A percentile compares a stretch with the other conserved stretches of the same genome.
These are phyloP conservation scores for Monodelphis domestica DNA, from an alignment of 2,797 vertebrate species.

Conservation along the genomic window DNA sequence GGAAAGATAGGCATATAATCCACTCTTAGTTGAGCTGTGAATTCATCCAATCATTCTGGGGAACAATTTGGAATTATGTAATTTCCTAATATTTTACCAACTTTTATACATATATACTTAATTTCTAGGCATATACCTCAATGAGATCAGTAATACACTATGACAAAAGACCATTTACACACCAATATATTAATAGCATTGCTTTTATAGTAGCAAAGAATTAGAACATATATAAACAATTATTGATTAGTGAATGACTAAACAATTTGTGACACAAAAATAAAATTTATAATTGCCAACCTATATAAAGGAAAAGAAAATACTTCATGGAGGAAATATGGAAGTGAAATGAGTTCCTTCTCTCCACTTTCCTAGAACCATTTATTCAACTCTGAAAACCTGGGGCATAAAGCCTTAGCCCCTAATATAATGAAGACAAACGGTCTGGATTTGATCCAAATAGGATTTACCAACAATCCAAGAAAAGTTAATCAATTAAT, in stretches of 20 bases:
- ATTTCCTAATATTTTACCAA: background rate
- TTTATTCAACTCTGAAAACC: background rate
- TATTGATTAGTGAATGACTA: background rate
- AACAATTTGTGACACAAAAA: background rate
- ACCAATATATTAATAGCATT: background rate
- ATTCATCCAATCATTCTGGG: background rate
- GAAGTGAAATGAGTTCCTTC: background rate
- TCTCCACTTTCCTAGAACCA: background rate
- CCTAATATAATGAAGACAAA: background rate
- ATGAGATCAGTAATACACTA: background rate
- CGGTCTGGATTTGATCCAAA: background rate
- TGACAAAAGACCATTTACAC: background rate
- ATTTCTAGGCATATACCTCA: background rate
- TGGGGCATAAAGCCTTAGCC: background rate
- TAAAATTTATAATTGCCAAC: background rate
- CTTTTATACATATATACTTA: background rate
- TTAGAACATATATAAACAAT: background rate
- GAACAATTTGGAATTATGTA: background rate
- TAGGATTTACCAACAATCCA: background rate
- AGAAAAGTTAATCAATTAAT: background rate
- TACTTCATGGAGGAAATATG: background rate
- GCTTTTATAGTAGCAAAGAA: background rate
- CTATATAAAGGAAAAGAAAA: background rate
- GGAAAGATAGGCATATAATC: background rate
- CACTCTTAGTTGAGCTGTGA: background rate